Conservation (phyloP, 2,888 invertebrate species). For the Erebia epiphron region DNA sequence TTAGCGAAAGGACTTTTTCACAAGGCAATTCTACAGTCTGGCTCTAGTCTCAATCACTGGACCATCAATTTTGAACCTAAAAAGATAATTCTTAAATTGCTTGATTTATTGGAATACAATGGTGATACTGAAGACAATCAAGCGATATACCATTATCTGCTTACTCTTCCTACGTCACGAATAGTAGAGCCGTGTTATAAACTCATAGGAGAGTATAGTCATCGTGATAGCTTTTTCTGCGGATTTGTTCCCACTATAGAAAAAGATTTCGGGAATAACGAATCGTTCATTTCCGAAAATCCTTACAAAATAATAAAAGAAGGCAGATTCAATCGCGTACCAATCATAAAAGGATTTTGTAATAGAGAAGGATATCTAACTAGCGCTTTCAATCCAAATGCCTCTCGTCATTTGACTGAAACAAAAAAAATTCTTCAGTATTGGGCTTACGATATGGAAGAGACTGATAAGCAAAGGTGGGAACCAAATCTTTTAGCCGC, state of each 20-base stretch:
- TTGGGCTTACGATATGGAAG: conserved; percentile 47
- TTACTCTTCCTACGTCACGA: conserved; percentile 40
- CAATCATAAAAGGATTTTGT: conserved; percentile 75
- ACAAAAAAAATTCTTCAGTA: conserved; percentile 48
- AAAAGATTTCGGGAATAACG: conserved; percentile 51
- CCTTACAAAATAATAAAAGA: conserved; percentile 66
- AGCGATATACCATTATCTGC: conserved; percentile 48
- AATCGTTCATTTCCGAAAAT: conserved; percentile 51
- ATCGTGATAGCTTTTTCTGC: conserved; percentile 46
- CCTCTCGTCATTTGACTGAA: conserved; percentile 45
- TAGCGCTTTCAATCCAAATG: conserved; percentile 45
- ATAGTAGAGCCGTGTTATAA: conserved; percentile 43
- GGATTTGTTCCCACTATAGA: conserved; percentile 62
- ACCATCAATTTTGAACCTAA: conserved; percentile 51
- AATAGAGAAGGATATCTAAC: conserved; percentile 70
- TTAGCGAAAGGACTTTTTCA: conserved; percentile 57
- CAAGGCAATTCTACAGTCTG: conserved; percentile 62
- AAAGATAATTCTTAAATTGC: conserved; percentile 45
- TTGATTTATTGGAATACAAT: conserved; percentile 49
- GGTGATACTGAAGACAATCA: conserved; percentile 45
- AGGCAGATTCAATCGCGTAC: conserved; percentile 63
- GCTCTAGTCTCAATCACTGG: conserved; percentile 60
- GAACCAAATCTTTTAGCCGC: conserved; percentile 41
- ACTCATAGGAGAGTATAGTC: conserved; percentile 39
- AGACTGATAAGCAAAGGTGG: conserved; percentile 39